Percentiles rank a stretch among this genome's conserved stretches.
Evolutionary conservation across 2,888 invertebrate species (phyloP).

Genomic region (Craniophora ligustri): DNA sequence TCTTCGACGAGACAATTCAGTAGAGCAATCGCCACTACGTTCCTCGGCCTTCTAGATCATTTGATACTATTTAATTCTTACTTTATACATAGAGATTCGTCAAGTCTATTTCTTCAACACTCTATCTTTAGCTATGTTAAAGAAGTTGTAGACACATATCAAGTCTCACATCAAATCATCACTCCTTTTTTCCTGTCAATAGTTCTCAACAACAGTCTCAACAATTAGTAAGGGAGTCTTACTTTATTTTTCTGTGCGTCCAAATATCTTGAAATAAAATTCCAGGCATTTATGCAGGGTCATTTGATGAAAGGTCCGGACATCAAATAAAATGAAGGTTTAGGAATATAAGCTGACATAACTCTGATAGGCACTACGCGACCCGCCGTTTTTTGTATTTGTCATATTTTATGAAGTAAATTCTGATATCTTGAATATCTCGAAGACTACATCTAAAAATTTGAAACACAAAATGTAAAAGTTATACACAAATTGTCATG

Average conservation of each 20-base stretch:
- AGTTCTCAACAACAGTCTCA: no score
- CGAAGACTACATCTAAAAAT: not conserved
- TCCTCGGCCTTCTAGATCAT: not conserved
- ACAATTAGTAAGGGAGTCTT: no score
- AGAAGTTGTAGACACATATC: no score
- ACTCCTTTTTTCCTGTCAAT: no score
- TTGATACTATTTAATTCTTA: not conserved
- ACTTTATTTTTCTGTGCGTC: no score
- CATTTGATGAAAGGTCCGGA: slow-evolving; percentile 24
- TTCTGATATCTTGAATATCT: not conserved
- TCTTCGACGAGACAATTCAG: no score
- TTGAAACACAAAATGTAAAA: not conserved
- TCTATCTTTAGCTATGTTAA: no score
- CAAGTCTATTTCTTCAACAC: no score
- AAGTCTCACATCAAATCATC: no score
- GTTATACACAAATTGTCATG: no score
- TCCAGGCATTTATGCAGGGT: slow-evolving; percentile 12
- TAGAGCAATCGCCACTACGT: no score
- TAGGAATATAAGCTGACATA: slow-evolving; percentile 28
- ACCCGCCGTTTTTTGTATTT: slow-evolving; percentile 9
- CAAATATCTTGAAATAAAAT: slow-evolving; percentile 28
- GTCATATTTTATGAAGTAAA: slow-evolving; percentile 15
- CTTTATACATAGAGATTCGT: no score
- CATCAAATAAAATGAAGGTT: slow-evolving; percentile 19
- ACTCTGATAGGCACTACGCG: slow-evolving; percentile 7